Evolutionary conservation across 1,140 invertebrate species (phyloP), one percentile per base, ranked within the genome.

Genomic region (Bicyclus anynana): DNA sequence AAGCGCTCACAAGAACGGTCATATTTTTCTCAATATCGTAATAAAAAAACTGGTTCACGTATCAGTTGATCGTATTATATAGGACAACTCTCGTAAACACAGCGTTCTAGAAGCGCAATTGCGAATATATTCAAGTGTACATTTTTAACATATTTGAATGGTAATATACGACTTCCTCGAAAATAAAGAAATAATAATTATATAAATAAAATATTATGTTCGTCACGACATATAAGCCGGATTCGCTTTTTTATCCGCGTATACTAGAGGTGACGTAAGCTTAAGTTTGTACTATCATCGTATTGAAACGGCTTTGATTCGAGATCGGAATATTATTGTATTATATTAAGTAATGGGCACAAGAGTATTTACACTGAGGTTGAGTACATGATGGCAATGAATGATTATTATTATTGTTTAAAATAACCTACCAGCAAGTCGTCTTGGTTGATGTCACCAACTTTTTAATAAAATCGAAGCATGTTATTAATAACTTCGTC

Each of bases 141-240:
- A n/a, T n/a, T n/a, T n/a, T n/a, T n/a, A n/a, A n/a, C n/a, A n/a
- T n/a, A n/a, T n/a, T n/a, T n/a, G n/a, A n/a, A n/a, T n/a, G n/a
- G n/a, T n/a, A n/a, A n/a, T n/a, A n/a, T n/a, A n/a, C n/a, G n/a
- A n/a, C n/a, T n/a, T n/a, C 23, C 23, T 23, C 23, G 23, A 23
- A 23, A 23, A 23, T 2, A 7, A 23, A 23, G 23, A 4, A 23
- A 54, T 67, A 61, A 40, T 42, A 65, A 71, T 70, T 67, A 55
- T 58, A 56, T 55, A 72, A 62, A 70, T 26, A 3, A 26, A 27
- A 27, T 79, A 79, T 72, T 67, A 64, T 69, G 68, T 58, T 65
- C 60, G 67, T 78, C 72, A 76, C 72, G 72, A 74, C 57, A 40
- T 61, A 61, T 61, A 66, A 86, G 75, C 77, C 80, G 80, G 83